phyloP scores from a whole-genome alignment of 2,113 vertebrate genomes.

The Festucalex cinctus region DNA sequence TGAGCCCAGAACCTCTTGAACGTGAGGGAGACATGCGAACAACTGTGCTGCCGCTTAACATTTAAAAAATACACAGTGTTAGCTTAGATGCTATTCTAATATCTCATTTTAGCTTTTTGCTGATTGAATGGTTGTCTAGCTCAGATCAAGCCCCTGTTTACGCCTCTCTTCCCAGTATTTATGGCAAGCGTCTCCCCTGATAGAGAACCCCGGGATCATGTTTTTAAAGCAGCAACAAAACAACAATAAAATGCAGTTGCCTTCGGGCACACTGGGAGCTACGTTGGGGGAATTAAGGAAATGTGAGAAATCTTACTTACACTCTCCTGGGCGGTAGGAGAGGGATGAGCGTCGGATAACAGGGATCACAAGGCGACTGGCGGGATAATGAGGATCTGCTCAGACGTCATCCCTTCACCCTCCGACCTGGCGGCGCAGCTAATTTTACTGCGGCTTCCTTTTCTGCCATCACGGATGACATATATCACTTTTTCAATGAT shows the following conservation, averaged over 20 bases:
- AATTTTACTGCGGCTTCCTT: slow-evolving; percentile 15
- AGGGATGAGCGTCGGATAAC: slow-evolving; percentile 51
- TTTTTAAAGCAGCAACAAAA: slow-evolving; percentile 26
- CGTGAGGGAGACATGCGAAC: background rate
- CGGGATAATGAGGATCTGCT: slow-evolving; percentile 47
- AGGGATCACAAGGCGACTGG: slow-evolving; percentile 17
- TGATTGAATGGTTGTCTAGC: slow-evolving; percentile 1
- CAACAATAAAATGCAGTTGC: slow-evolving; percentile 31
- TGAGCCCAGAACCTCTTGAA: background rate
- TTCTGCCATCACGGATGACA: background rate
- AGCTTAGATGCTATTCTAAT: too few species aligned
- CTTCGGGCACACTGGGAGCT: slow-evolving; percentile 28
- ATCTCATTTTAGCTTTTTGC: too few species aligned
- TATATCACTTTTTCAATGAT: background rate
- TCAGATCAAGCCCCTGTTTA: slow-evolving; percentile 5
- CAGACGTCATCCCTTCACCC: slow-evolving; percentile 29
- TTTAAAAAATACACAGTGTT: too few species aligned
- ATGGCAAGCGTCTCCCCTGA: slow-evolving; percentile 8
- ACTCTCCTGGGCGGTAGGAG: slow-evolving; percentile 36
- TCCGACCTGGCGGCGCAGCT: slow-evolving; percentile 7
- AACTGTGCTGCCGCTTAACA: background rate
- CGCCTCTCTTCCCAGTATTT: slow-evolving; percentile 12
- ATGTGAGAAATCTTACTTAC: slow-evolving; percentile 37
- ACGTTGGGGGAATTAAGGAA: slow-evolving; percentile 47
- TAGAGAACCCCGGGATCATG: slow-evolving; percentile 5